A percentile compares a stretch with the other conserved stretches of the same genome.
phyloP scores from a whole-genome alignment of 2,113 vertebrate species.

The Arvicanthis niloticus region DNA sequence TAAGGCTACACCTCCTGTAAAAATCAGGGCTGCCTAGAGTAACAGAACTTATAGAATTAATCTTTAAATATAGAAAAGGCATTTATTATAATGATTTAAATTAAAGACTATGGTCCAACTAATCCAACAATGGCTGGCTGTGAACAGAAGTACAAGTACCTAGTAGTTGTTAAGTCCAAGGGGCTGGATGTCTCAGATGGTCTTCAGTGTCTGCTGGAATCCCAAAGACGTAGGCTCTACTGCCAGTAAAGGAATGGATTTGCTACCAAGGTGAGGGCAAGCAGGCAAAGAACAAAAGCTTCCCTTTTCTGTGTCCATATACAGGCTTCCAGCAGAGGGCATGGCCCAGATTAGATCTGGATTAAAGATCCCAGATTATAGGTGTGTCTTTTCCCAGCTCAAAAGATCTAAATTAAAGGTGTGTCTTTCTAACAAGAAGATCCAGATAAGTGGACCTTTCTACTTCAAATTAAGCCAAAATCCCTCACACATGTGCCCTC shows the following conservation, averaged over 20 bases:
- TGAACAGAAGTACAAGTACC: background rate
- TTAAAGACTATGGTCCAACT: background rate
- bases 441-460: background rate
- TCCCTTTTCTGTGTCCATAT: background rate
- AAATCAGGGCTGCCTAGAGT: background rate
- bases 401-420: background rate
- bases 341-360: background rate
- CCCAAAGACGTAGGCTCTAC: background rate
- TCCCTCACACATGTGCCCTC: background rate
- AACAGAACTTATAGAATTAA: background rate
- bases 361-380: background rate
- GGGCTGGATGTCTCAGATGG: background rate
- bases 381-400: background rate
- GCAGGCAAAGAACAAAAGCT: background rate
- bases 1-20: background rate
- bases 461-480: background rate
- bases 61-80: background rate
- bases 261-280: background rate
- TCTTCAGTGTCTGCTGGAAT: background rate
- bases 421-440: background rate
- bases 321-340: background rate
- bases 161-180: background rate
- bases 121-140: background rate
- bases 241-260: background rate
- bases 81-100: background rate